phyloP scores from a whole-genome alignment of 2,113 vertebrate species.

The Notarius lentiginosus region DNA sequence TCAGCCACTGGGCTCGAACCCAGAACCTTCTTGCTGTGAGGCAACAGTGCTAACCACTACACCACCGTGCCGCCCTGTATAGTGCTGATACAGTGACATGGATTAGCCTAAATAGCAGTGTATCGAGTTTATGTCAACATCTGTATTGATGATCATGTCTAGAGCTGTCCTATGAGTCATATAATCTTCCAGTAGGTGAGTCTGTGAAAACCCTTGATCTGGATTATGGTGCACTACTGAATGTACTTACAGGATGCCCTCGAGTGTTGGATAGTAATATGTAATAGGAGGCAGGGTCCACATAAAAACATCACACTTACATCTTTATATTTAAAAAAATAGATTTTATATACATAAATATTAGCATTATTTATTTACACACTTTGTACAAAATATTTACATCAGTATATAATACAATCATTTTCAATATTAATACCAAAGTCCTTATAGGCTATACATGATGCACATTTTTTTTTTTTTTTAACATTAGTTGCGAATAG shows the following conservation, averaged over 20 bases:
- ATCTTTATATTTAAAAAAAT: constrained; percentile 8
- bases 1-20: no score
- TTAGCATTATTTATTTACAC: constrained; percentile 5
- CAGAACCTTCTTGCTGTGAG: no score
- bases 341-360: neutral
- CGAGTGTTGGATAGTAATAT: neutral
- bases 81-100: neutral
- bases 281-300: neutral
- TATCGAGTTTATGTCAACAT: neutral
- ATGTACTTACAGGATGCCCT: neutral
- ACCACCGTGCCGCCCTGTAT: no score
- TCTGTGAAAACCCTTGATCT: neutral
- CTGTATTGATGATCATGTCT: neutral
- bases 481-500: constrained; percentile 4
- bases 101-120: neutral
- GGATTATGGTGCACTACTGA: neutral
- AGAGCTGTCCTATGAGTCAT: neutral
- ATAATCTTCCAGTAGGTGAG: neutral
- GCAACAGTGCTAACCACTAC: no score
- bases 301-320: neutral
- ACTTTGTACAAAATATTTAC: constrained; percentile 24
- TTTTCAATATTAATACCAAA: neutral
- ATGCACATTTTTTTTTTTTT: neutral
- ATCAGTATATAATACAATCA: neutral
- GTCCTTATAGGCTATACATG: neutral